phyloP scores from a whole-genome alignment of 1,140 invertebrate genomes.

The Mylabris phalerata region DNA sequence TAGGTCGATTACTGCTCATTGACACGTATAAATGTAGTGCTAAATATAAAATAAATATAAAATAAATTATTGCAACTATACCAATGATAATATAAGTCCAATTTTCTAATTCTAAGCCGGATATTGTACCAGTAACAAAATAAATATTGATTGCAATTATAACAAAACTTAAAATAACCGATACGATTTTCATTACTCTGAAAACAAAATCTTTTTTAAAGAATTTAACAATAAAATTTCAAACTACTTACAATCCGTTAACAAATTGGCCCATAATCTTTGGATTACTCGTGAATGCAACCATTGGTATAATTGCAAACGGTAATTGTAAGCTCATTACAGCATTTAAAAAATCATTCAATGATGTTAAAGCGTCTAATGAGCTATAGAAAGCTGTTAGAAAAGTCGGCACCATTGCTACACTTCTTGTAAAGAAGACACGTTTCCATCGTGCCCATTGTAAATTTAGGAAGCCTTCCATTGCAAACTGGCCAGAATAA shows the following conservation, averaged over 20 bases:
- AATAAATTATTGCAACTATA: conserved; percentile 55
- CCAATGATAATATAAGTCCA: conserved; percentile 47
- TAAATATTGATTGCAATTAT: conserved; percentile 77
- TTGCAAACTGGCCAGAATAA: conserved; percentile 69
- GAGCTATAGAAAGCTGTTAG: conserved; percentile 67
- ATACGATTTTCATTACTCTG: conserved; percentile 58
- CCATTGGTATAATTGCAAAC: conserved; percentile 77
- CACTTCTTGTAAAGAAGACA: conserved; percentile 76
- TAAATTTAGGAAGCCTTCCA: conserved; percentile 86
- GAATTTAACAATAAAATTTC: conserved; percentile 11
- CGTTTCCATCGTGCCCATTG: conserved; percentile 85
- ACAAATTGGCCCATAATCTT: conserved; percentile 79
- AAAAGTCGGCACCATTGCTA: conserved; percentile 88
- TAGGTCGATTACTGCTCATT: conserved; percentile 38
- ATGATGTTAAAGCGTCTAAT: conserved; percentile 66
- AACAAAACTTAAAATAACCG: conserved; percentile 55
- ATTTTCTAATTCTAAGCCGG: conserved; percentile 46
- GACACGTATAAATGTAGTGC: conserved; percentile 52
- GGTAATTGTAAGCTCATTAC: conserved; percentile 81
- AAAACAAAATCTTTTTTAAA: conserved; percentile 29
- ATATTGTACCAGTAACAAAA: conserved; percentile 61
- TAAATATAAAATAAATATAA: conserved; percentile 63
- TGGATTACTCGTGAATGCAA: conserved; percentile 78
- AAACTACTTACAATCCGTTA: conserved; percentile 58
- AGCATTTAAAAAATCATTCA: conserved; percentile 90